Evolutionary conservation across 2,888 invertebrate genomes (phyloP).

Genomic region (Drosophila lutescens): DNA sequence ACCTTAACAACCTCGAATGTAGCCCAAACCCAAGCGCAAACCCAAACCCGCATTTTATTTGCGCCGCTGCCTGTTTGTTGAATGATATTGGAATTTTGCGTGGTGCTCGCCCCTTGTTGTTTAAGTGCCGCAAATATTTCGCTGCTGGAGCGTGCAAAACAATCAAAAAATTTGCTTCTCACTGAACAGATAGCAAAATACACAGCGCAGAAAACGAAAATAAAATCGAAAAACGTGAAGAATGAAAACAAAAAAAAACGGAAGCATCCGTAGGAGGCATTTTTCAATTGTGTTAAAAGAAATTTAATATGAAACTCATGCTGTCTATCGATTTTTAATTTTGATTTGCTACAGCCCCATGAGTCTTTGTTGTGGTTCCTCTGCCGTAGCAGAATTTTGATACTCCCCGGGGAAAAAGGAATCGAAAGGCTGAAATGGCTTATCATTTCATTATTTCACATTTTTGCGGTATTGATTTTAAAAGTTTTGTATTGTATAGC

Average conservation of each 20-base stretch:
- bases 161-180: conserved; percentile 57
- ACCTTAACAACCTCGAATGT: conserved; percentile 35
- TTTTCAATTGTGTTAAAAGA: conserved; percentile 67
- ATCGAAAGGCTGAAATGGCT: conserved; percentile 20
- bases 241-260: conserved; percentile 2
- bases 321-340: conserved; percentile 56
- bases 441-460: neutral
- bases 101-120: conserved; percentile 40
- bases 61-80: conserved; percentile 29
- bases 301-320: conserved; percentile 75
- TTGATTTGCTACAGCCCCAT: conserved; percentile 40
- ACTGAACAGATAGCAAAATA: conserved; percentile 35
- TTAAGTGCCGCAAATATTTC: conserved; percentile 71
- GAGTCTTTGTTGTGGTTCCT: conserved; percentile 45
- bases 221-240: neutral
- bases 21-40: conserved; percentile 9
- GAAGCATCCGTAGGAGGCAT: conserved; percentile 30
- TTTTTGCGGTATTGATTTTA: conserved; percentile 13
- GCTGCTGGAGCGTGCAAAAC: conserved; percentile 50
- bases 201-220: conserved; percentile 1
- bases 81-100: conserved; percentile 75
- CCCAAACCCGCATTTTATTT: conserved; percentile 31
- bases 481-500: neutral
- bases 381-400: conserved; percentile 2
- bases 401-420: conserved; percentile 11